These are phyloP conservation scores for Leucopternis melanops DNA, from an alignment of 2,113 vertebrate genomes.

Conservation along the genomic window DNA sequence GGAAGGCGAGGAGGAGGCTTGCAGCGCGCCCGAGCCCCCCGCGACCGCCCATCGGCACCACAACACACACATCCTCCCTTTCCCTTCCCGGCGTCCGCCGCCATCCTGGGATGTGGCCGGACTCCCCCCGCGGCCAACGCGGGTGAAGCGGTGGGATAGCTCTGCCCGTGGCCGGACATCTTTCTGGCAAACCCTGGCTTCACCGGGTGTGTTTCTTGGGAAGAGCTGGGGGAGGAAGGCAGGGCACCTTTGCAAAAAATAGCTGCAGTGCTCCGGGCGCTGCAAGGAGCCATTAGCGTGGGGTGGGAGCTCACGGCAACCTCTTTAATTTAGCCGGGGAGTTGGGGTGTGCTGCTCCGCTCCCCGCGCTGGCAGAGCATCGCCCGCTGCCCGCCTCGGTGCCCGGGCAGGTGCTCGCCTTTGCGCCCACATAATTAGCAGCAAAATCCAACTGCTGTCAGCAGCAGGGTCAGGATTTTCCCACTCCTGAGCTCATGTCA, in stretches of 20 bases:
- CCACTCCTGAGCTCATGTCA: neutral
- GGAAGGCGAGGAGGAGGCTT: neutral
- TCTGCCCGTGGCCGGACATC: neutral
- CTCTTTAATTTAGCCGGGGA: neutral
- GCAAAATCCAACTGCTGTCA: neutral
- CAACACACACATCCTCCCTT: neutral
- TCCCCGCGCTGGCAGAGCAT: neutral
- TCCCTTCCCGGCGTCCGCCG: neutral
- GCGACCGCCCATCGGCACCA: fast-evolving
- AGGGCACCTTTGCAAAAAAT: neutral
- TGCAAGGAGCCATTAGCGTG: fast-evolving
- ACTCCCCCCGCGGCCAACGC: fast-evolving
- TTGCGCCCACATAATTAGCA: fast-evolving
- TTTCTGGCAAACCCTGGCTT: neutral
- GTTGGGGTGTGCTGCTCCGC: neutral
- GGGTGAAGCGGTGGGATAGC: neutral
- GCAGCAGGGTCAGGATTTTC: neutral
- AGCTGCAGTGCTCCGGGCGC: neutral
- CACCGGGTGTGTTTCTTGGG: neutral
- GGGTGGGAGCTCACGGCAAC: neutral
- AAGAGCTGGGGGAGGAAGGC: neutral
- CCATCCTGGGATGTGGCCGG: neutral
- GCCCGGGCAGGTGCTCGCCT: neutral
- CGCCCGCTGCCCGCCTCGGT: fast-evolving
- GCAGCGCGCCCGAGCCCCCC: neutral